Conservation (phyloP, 2,113 vertebrate species). For the Phrynocephalus versicolor region DNA sequence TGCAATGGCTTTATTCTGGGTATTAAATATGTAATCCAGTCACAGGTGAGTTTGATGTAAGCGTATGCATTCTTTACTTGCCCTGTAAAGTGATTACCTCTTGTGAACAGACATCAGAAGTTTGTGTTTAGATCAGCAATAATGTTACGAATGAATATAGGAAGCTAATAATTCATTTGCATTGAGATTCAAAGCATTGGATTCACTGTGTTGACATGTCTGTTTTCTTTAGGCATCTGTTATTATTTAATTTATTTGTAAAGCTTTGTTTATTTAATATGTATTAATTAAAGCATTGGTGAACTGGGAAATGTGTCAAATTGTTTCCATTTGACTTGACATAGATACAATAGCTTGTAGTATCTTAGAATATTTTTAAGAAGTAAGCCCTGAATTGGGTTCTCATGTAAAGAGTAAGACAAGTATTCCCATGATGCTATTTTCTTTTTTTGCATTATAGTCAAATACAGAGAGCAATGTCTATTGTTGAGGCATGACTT, state of each 20-base stretch:
- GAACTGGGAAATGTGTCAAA: background rate
- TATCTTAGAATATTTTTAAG: background rate
- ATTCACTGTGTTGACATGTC: background rate
- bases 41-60: slow-evolving; percentile 18
- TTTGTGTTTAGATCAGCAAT: slow-evolving; percentile 49
- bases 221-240: background rate
- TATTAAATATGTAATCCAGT: slow-evolving; percentile 8
- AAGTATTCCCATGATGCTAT: background rate
- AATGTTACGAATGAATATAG: slow-evolving; percentile 32
- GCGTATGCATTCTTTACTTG: slow-evolving; percentile 53
- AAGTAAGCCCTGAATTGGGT: background rate
- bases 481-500: background rate
- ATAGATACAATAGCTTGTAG: background rate
- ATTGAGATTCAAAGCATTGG: slow-evolving; percentile 1
- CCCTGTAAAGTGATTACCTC: slow-evolving; percentile 45
- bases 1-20: slow-evolving; percentile 21
- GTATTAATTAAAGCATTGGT: background rate
- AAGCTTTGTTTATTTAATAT: background rate
- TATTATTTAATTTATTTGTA: background rate
- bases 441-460: background rate
- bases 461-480: background rate
- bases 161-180: slow-evolving; percentile 34
- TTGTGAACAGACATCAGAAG: slow-evolving; percentile 13
- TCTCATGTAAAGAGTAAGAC: background rate
- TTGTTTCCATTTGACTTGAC: background rate